Base-by-base conservation (phyloP, 2,888 invertebrate genomes). In the Linhomoeus sp. region DNA sequence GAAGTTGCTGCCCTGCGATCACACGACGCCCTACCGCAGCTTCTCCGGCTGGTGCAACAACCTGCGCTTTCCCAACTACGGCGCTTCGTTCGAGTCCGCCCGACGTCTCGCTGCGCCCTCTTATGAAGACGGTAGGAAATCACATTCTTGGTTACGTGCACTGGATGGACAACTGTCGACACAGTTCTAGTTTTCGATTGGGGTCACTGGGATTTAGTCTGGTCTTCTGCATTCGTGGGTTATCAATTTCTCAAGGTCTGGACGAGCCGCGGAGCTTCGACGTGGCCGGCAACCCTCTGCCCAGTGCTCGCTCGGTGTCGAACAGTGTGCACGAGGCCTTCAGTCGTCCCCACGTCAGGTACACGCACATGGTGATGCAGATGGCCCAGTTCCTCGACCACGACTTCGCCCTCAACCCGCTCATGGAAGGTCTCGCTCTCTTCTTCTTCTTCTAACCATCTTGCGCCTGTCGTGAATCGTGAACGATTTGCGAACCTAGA, bases 1-100 rank as follows among this genome's bases (percentile, higher is more conserved):
- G 2, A 53, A 60, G 43, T 58, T 58, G 9, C 47, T 63, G 22
- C 62, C 62, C 9, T 63, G 63, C 47, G 63, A 65, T 50, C 58
- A 59, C 48, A 62, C 61, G 1, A 48, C 56, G 12, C 60, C 60
- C 55, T 87, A 82, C 67, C 76, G 86, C 45, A 81, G 82, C 1
- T 76, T 81, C 46, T 84, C 85, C 61, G 87, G 87, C 35, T 81
- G 82, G 33, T 87, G 87, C 67, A 87, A 87, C 68, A 86, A 87
- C 68, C 40, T 60, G 33, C 54, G 54, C 22, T 56, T 52, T 48
- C 61, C 61, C 2, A 52, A 55, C 9, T 62, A 58, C 45, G 61
- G 61, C 23, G 62, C 59, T 39, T 58, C 61, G 17, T 61, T 61
- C 48, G 53, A 50, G 14, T 56, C 60, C 24, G 51, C 62, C 52